Conservation (phyloP, 2,113 vertebrate genomes). For the Ciconia maguari region DNA sequence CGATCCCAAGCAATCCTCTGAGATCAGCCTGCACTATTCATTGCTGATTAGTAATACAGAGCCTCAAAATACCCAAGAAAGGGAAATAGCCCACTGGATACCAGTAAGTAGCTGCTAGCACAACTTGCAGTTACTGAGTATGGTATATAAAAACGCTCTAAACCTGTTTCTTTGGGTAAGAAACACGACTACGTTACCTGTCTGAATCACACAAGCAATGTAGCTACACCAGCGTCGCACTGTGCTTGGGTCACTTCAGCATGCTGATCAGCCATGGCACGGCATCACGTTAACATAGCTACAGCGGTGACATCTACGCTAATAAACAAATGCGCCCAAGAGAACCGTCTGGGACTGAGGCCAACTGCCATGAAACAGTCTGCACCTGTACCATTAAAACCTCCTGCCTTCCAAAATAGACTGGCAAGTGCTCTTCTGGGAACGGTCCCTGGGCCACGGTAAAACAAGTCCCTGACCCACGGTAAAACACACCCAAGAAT, state of each 20-base stretch:
- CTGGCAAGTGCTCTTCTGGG: not conserved
- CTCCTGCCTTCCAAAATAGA: not conserved
- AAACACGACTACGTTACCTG: rapidly evolving
- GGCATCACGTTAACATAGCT: not conserved
- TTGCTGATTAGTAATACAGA: not conserved
- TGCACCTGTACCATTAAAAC: slow-evolving; percentile 14
- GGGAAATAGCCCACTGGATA: not conserved
- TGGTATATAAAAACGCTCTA: not conserved
- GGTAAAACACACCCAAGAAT: not conserved
- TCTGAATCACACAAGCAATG: not conserved
- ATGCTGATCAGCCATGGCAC: not conserved
- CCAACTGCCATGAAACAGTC: not conserved
- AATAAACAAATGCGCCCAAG: not conserved
- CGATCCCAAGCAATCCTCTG: not conserved
- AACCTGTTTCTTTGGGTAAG: not conserved
- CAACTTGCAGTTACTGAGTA: not conserved
- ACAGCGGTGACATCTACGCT: not conserved
- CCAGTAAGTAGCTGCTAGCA: not conserved
- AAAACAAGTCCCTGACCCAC: not conserved
- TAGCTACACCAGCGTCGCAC: not conserved
- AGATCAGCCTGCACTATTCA: not conserved
- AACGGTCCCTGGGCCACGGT: not conserved
- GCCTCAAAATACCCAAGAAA: not conserved
- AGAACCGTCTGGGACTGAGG: not conserved
- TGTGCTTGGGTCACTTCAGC: not conserved